phyloP scores from a whole-genome alignment of 2,797 vertebrate species.

The Dendrocincla tyrannina region DNA sequence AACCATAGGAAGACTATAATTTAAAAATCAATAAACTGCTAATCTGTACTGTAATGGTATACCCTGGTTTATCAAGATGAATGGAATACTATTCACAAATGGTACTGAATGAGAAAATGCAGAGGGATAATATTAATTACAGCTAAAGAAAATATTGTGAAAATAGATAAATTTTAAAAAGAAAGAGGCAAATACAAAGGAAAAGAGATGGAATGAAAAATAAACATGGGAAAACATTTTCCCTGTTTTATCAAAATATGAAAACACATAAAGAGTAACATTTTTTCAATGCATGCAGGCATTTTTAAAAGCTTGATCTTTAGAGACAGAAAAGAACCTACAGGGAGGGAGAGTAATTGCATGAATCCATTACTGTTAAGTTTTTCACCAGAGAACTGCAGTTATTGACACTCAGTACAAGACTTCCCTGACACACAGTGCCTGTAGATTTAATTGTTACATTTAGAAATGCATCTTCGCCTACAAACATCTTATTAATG shows the following conservation, averaged over 20 bases:
- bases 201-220: not conserved
- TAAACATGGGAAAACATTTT: not conserved
- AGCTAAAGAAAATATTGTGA: not conserved
- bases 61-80: not conserved
- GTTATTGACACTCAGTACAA: not conserved
- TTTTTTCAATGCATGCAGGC: not conserved
- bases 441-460: not conserved
- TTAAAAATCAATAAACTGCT: not conserved
- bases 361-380: not conserved
- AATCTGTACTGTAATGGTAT: not conserved
- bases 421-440: not conserved
- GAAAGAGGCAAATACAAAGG: not conserved
- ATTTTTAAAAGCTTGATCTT: not conserved
- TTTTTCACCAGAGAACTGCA: conserved; percentile 9
- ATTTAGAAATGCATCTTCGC: not conserved
- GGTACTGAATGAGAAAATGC: not conserved
- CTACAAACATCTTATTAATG: not conserved
- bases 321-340: not conserved
- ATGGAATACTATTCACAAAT: not conserved
- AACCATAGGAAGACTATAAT: not conserved
- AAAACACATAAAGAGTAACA: not conserved
- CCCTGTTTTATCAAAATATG: not conserved
- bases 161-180: not conserved
- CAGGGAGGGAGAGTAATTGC: not conserved
- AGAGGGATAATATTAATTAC: not conserved